A percentile compares a stretch with the other conserved stretches of the same genome.
Conservation (phyloP, 2,113 vertebrate species). For the Monopterus albus region DNA sequence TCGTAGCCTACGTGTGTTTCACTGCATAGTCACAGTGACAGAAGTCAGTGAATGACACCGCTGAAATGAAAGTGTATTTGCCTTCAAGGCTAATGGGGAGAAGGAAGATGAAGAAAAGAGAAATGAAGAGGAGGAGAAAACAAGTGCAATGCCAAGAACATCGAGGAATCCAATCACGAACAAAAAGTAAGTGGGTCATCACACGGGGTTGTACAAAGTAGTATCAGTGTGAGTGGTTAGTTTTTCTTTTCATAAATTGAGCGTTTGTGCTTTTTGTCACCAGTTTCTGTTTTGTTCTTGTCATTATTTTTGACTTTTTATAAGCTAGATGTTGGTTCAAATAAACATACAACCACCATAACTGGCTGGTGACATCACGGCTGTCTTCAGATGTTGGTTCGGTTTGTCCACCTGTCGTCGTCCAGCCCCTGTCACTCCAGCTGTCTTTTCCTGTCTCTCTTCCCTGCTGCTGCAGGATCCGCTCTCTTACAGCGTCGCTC, state of each 20-base stretch:
- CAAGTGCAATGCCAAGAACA: constrained; percentile 84
- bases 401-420: neutral
- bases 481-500: constrained; percentile 87
- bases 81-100: constrained; percentile 35
- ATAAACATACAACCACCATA: too few species aligned
- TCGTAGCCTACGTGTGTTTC: neutral
- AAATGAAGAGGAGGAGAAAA: constrained; percentile 64
- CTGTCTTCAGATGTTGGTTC: neutral
- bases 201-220: neutral
- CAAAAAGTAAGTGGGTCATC: constrained; percentile 82
- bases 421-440: constrained; percentile 19
- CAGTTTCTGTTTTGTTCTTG: too few species aligned
- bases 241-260: neutral
- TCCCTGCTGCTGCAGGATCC: constrained; percentile 84
- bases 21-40: neutral
- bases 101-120: constrained; percentile 6
- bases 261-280: neutral
- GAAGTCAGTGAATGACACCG: neutral
- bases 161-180: constrained; percentile 88
- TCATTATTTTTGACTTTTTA: neutral
- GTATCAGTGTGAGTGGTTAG: neutral
- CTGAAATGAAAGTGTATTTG: constrained; percentile 14
- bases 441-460: neutral
- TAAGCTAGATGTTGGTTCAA: neutral
- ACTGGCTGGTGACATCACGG: neutral